These are phyloP conservation scores for Andrena marginata DNA, from an alignment of 2,888 invertebrate species.

Conservation along the genomic window DNA sequence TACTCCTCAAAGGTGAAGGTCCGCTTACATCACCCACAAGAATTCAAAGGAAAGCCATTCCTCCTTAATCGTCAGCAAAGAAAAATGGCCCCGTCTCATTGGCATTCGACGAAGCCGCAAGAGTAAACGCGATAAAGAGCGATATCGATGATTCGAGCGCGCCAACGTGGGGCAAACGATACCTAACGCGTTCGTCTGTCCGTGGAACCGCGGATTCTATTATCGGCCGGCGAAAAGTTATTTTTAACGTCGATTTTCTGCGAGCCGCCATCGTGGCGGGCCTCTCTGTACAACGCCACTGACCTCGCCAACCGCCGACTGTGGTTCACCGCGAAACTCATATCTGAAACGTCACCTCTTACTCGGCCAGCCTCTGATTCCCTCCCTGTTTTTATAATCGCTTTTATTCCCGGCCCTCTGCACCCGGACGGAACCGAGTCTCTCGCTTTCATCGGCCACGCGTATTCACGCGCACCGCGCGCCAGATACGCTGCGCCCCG, in stretches of 20 bases:
- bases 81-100: not conserved
- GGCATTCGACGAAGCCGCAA: not conserved
- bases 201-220: constrained; percentile 59
- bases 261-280: constrained; percentile 46
- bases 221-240: constrained; percentile 64
- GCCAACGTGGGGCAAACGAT: constrained; percentile 6
- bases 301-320: constrained; percentile 71
- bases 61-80: not conserved
- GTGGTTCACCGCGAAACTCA: constrained; percentile 71
- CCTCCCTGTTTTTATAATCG: constrained; percentile 4
- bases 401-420: constrained; percentile 19
- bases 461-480: constrained; percentile 8
- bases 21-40: no score
- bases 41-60: no score
- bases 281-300: constrained; percentile 60
- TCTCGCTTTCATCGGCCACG: constrained; percentile 13
- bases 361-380: constrained; percentile 24
- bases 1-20: no score
- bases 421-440: not conserved
- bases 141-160: constrained; percentile 10
- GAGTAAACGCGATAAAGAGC: not conserved
- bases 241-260: constrained; percentile 68
- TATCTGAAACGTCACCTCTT: constrained; percentile 65
- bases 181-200: constrained; percentile 27
- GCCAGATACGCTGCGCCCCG: not conserved